Base-by-base conservation (phyloP, 2,888 invertebrate species). In the Leptothorax acervorum region DNA sequence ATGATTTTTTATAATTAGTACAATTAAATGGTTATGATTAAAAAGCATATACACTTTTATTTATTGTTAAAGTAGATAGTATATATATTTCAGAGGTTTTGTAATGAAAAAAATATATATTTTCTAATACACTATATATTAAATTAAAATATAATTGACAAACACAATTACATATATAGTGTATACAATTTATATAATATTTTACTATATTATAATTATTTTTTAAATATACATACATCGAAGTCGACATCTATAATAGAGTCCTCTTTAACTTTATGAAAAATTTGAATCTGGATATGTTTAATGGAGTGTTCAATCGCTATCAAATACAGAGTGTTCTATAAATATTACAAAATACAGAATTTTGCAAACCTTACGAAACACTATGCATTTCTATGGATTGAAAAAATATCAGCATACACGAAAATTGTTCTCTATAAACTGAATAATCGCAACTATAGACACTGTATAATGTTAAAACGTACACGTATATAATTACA, bases 121-220 rank as follows among this genome's bases (percentile, higher is more conserved):
- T 48, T 85, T 51, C 83, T 75, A 51, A 84, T 88, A 87, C 18
- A 76, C 60, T 79, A 78, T 90, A 89, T 90, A 88, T 85, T 84
- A 87, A 91, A 90, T 89, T 91, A 90, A 91, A 89, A 60, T 88
- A 85, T 60, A 88, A 89, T 73, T 62, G 51, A 82, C 42, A 90
- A 90, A 90, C 81, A 86, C 35, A 87, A 89, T 88, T 71, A 84
- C 57, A 82, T 85, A 85, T 39, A 83, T 85, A 8, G 18, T 31
- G 45, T 73, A 55, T 18, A 63, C 12, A 65, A 35, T 85, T 81
- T 81, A 45, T n/a, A 68, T 23, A 79, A 28, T 42, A n/a, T 63
- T 51, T 71, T 12, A n/a, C 70, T 62, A 73, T 28, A 39, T 60
- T 9, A 39, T 48, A 62, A 81, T 74, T 68, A 57, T 55, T 78